Conservation (phyloP, 2,797 vertebrate species). For the Alca torda region DNA sequence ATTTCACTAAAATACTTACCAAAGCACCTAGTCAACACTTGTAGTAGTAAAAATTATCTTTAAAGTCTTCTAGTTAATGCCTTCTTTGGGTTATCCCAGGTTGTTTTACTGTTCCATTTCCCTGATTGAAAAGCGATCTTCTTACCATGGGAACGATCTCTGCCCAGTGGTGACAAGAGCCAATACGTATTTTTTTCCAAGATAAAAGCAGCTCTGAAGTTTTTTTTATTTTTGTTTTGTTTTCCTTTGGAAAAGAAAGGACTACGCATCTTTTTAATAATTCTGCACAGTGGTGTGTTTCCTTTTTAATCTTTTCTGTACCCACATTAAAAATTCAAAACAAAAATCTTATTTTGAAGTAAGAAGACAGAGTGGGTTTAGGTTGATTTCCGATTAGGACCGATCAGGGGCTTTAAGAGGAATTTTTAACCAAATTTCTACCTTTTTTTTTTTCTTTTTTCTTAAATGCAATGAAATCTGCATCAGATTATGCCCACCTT, state of each 20-base stretch:
- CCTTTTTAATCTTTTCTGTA: neutral
- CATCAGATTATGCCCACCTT: neutral
- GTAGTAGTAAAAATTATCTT: neutral
- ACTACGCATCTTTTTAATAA: neutral
- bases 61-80: neutral
- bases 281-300: neutral
- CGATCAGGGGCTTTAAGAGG: neutral
- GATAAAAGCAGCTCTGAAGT: neutral
- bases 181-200: neutral
- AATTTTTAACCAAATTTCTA: neutral
- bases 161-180: neutral
- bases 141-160: neutral
- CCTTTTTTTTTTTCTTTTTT: too few species aligned
- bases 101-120: neutral
- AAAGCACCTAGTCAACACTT: neutral
- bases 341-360: neutral
- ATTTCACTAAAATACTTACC: neutral
- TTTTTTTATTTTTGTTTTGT: neutral
- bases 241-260: neutral
- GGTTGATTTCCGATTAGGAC: neutral
- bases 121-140: neutral
- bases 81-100: neutral
- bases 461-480: neutral
- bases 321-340: neutral
- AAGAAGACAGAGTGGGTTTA: neutral